These are phyloP conservation scores for Acanthacorydalis orientalis DNA, from an alignment of 2,888 invertebrate genomes.

Conservation along the genomic window DNA sequence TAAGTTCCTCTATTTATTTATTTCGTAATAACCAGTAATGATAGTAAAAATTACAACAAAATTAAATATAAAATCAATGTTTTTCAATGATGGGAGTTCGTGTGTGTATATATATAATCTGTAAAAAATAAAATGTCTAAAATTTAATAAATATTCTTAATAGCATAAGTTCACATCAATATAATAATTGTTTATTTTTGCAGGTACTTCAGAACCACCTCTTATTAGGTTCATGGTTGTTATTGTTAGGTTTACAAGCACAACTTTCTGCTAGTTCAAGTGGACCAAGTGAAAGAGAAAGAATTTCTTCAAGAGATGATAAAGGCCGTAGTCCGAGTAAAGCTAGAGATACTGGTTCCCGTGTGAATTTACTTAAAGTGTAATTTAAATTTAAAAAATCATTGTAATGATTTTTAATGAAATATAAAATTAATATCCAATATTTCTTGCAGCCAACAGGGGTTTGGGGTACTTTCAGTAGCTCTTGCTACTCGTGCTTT, in stretches of 20 bases:
- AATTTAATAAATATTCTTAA: too few relatives aligned
- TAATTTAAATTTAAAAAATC: slow-evolving; percentile 21
- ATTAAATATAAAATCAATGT: too few relatives aligned
- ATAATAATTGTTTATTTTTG: slow-evolving; percentile 4
- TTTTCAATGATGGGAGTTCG: too few relatives aligned
- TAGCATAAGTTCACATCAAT: too few relatives aligned
- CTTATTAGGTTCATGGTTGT: slow-evolving; percentile 74
- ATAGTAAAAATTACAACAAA: too few relatives aligned
- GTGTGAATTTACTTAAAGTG: slow-evolving; percentile 55
- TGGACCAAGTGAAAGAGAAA: slow-evolving; percentile 25
- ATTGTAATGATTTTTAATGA: background rate
- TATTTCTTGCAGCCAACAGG: slow-evolving; percentile 47
- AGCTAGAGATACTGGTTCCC: slow-evolving; percentile 34
- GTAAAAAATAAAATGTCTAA: too few relatives aligned
- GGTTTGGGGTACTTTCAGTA: slow-evolving; percentile 77
- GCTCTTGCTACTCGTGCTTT: slow-evolving; percentile 75
- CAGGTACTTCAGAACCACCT: slow-evolving; percentile 80
- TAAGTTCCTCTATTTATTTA: slow-evolving; percentile 29
- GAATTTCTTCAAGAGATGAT: slow-evolving; percentile 29
- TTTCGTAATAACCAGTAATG: too few relatives aligned
- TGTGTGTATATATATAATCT: too few relatives aligned
- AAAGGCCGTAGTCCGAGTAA: slow-evolving; percentile 42
- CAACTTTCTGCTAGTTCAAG: slow-evolving; percentile 51
- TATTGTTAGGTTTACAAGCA: slow-evolving; percentile 74
- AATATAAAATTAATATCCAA: slow-evolving; percentile 1